Evolutionary conservation across 2,113 vertebrate species (phyloP), one percentile per base, ranked within the genome.

Genomic region (Bubo scandiacus): DNA sequence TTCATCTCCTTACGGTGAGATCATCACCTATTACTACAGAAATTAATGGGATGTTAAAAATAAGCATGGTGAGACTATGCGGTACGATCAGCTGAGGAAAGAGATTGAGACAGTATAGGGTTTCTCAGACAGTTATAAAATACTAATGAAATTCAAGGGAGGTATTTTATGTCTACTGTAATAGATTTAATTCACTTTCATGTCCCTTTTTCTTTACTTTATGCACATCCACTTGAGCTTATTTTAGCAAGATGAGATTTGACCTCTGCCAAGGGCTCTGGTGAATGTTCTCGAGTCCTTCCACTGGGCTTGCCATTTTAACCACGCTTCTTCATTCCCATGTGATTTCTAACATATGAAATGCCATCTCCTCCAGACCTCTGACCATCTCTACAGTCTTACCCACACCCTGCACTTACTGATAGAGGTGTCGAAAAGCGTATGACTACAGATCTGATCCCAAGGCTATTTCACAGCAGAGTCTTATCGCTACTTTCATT

Each of bases 1-100:
- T 89, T 82, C 6, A 16, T 21, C 15, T 74, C 15, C 42, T 27
- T 59, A 45, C 1, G 5, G 29, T 65, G 52, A 96, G 61, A 86
- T 74, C 68, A 88, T 42, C 25, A 54, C 47, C 67, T 80, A 36
- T n/a, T 47, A 68, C 18, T 18, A 68, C 12, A 75, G 13, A 94
- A 90, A 75, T 70, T 38, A 61, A 74, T 19, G 11, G 23, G 17
- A 36, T 79, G 27, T 63, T 94, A 91, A 89, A 96, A 94, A 93
- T 87, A 90, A 92, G 54, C 16, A 42, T 10, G 6, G 6, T 34
- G 6, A 81, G 52, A 32, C 45, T 74, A 36, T 26, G 22, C 13
- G 70, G 30, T 61, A 45, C 26, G 9, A 73, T 71, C 19, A 88
- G 15, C 14, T 15, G 5, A 85, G 9, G 20, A 62, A 43, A 65